Conservation (phyloP, 2,888 invertebrate species). For the Ferdinandea cuprea region DNA sequence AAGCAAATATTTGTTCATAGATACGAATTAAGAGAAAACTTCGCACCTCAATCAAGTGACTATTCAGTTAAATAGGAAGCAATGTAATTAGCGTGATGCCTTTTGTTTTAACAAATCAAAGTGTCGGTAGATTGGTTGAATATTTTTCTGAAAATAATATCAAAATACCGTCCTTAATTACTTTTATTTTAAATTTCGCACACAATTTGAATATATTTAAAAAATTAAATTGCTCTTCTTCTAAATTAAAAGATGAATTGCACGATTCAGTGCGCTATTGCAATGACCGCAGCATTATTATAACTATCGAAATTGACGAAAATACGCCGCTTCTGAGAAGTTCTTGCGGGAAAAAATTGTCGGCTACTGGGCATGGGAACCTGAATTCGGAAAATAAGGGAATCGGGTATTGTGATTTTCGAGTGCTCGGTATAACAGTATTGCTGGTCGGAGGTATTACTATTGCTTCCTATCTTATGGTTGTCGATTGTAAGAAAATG, state of each 20-base stretch:
- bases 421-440: constrained; percentile 76
- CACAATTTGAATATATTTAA: constrained; percentile 22
- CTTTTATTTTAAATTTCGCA: constrained; percentile 3
- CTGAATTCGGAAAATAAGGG: not conserved
- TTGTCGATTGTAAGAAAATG: constrained; percentile 78
- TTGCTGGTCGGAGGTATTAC: constrained; percentile 77
- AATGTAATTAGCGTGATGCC: constrained; percentile 19
- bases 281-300: constrained; percentile 60
- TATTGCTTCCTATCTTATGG: constrained; percentile 79
- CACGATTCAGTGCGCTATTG: constrained; percentile 5
- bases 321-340: constrained; percentile 76
- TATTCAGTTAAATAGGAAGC: constrained; percentile 16
- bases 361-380: not conserved
- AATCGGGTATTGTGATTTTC: constrained; percentile 76
- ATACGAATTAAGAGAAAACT: constrained; percentile 38
- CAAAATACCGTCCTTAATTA: constrained; percentile 2
- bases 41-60: constrained; percentile 2
- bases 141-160: constrained; percentile 25
- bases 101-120: constrained; percentile 42
- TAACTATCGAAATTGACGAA: constrained; percentile 76
- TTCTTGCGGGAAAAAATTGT: constrained; percentile 9
- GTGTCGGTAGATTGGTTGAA: constrained; percentile 28
- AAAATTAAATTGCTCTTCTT: constrained; percentile 2
- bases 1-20: constrained; percentile 31
- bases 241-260: constrained; percentile 24